Conservation (phyloP, 2,888 invertebrate genomes). For the Meandrusa payeni region DNA sequence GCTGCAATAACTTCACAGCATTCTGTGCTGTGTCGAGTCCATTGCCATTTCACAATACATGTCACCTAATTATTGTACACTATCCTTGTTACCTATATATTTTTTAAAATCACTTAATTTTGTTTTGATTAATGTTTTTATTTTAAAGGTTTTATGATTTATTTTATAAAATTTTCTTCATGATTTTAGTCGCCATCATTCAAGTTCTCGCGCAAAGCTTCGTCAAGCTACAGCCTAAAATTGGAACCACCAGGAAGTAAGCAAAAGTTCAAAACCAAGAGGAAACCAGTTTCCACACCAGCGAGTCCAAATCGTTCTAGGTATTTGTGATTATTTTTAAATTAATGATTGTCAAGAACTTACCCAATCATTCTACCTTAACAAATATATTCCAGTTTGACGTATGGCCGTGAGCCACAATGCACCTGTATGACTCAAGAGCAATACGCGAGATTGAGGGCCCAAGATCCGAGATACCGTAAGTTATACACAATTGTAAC, state of each 20-base stretch:
- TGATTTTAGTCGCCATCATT: constrained; percentile 95
- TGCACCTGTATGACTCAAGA: constrained; percentile 98
- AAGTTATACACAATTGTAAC: constrained; percentile 39
- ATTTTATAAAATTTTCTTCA: too few species aligned
- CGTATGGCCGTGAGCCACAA: constrained; percentile 88
- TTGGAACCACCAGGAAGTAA: constrained; percentile 93
- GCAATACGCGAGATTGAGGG: constrained; percentile 91
- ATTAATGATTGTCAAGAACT: too few species aligned
- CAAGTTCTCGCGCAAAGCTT: constrained; percentile 98
- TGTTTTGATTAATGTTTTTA: too few species aligned
- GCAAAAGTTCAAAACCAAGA: constrained; percentile 92
- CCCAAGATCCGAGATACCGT: constrained; percentile 91
- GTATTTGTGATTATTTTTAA: too few species aligned
- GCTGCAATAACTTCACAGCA: too few species aligned
- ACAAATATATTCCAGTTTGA: constrained; percentile 53
- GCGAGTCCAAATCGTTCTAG: constrained; percentile 92
- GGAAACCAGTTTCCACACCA: constrained; percentile 95
- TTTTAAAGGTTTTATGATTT: too few species aligned
- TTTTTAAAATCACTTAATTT: too few species aligned
- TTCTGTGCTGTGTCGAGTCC: too few species aligned
- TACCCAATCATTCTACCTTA: too few species aligned
- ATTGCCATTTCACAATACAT: too few species aligned
- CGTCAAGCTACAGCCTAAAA: constrained; percentile 97
- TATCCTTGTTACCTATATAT: too few species aligned
- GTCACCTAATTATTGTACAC: too few species aligned